Evolutionary conservation across 2,797 vertebrate genomes (phyloP), one percentile per base, ranked within the genome.

Genomic region (Phaenicophaeus curvirostris): DNA sequence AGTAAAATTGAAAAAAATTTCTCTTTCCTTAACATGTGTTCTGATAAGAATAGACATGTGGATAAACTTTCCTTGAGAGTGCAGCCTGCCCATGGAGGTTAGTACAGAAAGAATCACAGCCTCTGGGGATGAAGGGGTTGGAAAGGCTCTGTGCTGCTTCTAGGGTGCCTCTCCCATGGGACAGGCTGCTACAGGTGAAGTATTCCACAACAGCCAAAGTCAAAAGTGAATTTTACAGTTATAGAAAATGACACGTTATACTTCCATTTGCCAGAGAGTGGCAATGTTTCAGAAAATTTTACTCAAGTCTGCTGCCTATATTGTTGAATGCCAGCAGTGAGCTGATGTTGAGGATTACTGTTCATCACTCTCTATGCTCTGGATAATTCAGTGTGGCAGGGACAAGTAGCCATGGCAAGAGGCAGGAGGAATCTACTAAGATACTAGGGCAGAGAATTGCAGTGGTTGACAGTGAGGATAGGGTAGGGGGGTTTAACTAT

Each of bases 211-310:
- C 10, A 42, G 30, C n/a, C n/a, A 41, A 53, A 41, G 5, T n/a
- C 35, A 24, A 58, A 75, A 41, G 2, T 8, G 33, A 13, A 14
- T 77, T 78, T 76, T 46, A 25, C 16, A 57, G 44, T 25, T 11
- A 1, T 7, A 41, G 61, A 17, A 61, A 82, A 37, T 23, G 2
- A 39, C 13, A 0, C 44, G 87, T 35, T 25, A 33, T 94, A 23
- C 80, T 68, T 85, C 3, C 3, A 2, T 15, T 33, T 54, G 63
- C 95, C 98, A 96, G 97, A 71, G 79, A 3, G 88, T 95, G 97
- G 95, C 96, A 96, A 48, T 73, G 89, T 89, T 95, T 96, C 80
- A 90, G 89, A 94, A 76, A 63, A 46, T 27, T 57, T 93, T 80
- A 21, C 7, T 33, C 19, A 6, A 37, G 50, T 8, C 51, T 50